These are phyloP conservation scores for Lysandra coridon DNA, from an alignment of 2,888 invertebrate genomes.

Conservation along the genomic window DNA sequence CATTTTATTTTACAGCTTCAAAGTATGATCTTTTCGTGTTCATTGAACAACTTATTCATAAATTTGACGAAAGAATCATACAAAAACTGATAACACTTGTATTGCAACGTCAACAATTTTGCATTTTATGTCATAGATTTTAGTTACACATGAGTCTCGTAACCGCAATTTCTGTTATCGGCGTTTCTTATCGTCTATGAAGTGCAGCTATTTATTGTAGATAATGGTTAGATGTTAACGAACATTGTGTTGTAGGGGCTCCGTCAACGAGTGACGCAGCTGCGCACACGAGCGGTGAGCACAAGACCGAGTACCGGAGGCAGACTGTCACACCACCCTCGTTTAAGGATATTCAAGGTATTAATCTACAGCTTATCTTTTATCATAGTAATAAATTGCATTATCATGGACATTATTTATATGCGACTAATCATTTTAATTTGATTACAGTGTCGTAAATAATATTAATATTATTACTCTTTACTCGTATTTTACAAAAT, in stretches of 20 bases:
- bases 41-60: too few relatives aligned
- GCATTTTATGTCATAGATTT: conserved; percentile 15
- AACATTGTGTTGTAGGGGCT: conserved; percentile 61
- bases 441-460: neutral
- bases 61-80: neutral
- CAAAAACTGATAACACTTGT: neutral
- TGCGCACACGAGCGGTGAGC: conserved; percentile 53
- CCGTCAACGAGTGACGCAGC: conserved; percentile 57
- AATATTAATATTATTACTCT: neutral
- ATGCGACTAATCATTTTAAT: neutral
- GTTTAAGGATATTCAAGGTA: conserved; percentile 67
- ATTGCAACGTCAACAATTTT: neutral
- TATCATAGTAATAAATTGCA: neutral
- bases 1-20: too few relatives aligned
- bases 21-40: too few relatives aligned
- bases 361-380: conserved; percentile 31
- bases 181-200: conserved; percentile 62
- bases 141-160: conserved; percentile 6
- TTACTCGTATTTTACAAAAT: neutral
- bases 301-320: conserved; percentile 55
- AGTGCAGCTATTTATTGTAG: conserved; percentile 62
- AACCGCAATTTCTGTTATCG: conserved; percentile 54
- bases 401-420: neutral
- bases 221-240: conserved; percentile 51
- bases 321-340: conserved; percentile 60